These are phyloP conservation scores for Lasioglossum morio DNA, from an alignment of 2,888 invertebrate genomes.

Conservation along the genomic window DNA sequence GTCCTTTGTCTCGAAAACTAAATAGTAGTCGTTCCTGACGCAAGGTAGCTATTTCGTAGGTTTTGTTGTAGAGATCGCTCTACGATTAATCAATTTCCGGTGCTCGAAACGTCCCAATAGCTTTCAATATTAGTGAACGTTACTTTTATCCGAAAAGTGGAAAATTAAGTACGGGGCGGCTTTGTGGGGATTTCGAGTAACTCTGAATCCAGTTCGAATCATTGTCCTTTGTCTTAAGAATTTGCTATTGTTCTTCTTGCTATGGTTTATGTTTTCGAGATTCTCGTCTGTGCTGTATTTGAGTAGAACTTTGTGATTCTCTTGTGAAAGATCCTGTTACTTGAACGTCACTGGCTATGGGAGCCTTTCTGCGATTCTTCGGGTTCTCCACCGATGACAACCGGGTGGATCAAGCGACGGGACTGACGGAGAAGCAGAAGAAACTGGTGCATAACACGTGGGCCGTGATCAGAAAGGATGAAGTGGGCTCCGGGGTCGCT, in stretches of 20 bases:
- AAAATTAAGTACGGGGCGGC: neutral
- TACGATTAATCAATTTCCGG: too few relatives aligned
- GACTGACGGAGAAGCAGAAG: constrained; percentile 84
- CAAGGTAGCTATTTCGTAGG: too few relatives aligned
- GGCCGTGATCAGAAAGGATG: constrained; percentile 84
- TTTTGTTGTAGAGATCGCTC: too few relatives aligned
- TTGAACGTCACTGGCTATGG: constrained; percentile 70
- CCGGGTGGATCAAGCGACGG: constrained; percentile 82
- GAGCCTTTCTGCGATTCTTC: constrained; percentile 73
- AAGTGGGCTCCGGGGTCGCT: constrained; percentile 84
- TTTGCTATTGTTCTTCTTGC: too few relatives aligned
- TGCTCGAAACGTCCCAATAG: neutral
- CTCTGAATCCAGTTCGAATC: neutral
- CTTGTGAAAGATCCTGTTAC: neutral
- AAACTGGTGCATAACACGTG: constrained; percentile 84
- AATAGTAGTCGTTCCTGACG: too few relatives aligned
- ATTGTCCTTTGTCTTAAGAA: too few relatives aligned
- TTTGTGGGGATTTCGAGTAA: neutral
- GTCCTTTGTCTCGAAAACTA: too few relatives aligned
- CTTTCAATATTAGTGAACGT: too few relatives aligned
- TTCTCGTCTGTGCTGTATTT: too few relatives aligned
- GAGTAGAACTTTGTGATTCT: too few relatives aligned
- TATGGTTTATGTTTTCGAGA: too few relatives aligned
- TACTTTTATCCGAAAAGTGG: neutral
- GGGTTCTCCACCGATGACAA: constrained; percentile 74